A percentile compares a stretch with the other conserved stretches of the same genome.
These are phyloP conservation scores for Mionectes olivaceus DNA, from an alignment of 2,797 vertebrate genomes.

Conservation along the genomic window DNA sequence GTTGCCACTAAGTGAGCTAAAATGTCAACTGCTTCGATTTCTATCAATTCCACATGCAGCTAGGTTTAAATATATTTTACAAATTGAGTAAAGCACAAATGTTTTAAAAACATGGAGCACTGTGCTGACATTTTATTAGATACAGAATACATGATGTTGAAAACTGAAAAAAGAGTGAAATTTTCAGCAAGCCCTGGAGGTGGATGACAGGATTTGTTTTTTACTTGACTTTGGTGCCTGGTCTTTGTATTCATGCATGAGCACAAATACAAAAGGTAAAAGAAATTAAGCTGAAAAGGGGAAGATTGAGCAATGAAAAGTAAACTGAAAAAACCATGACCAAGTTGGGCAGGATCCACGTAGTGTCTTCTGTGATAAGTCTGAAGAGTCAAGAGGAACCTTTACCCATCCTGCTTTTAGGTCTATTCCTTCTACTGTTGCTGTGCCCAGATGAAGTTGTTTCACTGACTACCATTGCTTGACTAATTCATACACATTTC, in stretches of 20 bases:
- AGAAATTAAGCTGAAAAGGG: neutral
- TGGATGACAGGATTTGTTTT: neutral
- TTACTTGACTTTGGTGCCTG: neutral
- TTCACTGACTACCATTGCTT: neutral
- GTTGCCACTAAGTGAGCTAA: neutral
- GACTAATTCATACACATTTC: neutral
- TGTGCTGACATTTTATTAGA: neutral
- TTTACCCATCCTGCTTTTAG: neutral
- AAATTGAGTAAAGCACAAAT: neutral
- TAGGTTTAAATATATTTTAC: neutral
- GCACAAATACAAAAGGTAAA: neutral
- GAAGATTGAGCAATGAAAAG: neutral
- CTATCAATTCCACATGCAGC: neutral
- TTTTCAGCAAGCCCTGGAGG: neutral
- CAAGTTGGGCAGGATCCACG: neutral
- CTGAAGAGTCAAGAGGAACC: neutral
- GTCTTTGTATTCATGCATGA: neutral
- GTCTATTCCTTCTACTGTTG: neutral
- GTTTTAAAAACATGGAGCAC: neutral
- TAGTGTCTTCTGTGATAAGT: neutral
- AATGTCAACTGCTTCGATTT: neutral
- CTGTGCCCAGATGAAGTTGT: neutral
- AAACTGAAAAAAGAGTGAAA: neutral
- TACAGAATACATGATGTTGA: neutral
- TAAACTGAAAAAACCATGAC: neutral